Base-by-base conservation (phyloP, 1,140 invertebrate genomes). In the Parasteatoda tepidariorum region DNA sequence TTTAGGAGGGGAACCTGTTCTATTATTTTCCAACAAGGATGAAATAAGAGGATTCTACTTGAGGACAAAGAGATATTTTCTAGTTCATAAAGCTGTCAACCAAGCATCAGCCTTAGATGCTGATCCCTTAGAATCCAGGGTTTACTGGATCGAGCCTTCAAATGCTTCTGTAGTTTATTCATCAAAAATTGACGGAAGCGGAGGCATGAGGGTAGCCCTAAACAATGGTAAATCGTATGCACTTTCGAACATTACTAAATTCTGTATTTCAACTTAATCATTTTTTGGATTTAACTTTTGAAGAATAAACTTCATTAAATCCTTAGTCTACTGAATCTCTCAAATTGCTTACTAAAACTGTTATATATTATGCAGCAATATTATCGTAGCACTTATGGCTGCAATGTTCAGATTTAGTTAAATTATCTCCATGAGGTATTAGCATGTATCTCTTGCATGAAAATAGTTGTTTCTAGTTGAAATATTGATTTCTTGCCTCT, bases 121-220 rank as follows among this genome's bases (percentile, higher is more conserved):
- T 83, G 93, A 95, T 86, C 92, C 75, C 2, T 0, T 64, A 15
- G 76, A 92, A 0, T 88, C 87, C 0, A 89, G 92, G 81, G 86
- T 94, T n/a, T 95, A 94, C 85, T 95, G 94, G 94, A 93, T 93
- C 13, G 88, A 91, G 1, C 86, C 92, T 26, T 92, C 92, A 9
- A 90, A 92, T 4, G 93, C 94, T 86, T 90, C 91, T 24, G 93
- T 95, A 71, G 89, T 82, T 92, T 54, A 90, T 91, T 84, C 89
- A 92, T 7, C 86, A 89, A 34, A 87, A 92, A 4, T 90, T 92
- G 87, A 92, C 93, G 6, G 87, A 89, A 7, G 83, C n/a, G n/a
- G n/a, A 90, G 6, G 30, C 83, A 59, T 87, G 3, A 22, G 11
- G 41, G 18, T 30, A 71, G n/a, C 61, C 11, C 5, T 73, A 55